Conservation (phyloP, 2,888 invertebrate species). For the Drosophila tripunctata region DNA sequence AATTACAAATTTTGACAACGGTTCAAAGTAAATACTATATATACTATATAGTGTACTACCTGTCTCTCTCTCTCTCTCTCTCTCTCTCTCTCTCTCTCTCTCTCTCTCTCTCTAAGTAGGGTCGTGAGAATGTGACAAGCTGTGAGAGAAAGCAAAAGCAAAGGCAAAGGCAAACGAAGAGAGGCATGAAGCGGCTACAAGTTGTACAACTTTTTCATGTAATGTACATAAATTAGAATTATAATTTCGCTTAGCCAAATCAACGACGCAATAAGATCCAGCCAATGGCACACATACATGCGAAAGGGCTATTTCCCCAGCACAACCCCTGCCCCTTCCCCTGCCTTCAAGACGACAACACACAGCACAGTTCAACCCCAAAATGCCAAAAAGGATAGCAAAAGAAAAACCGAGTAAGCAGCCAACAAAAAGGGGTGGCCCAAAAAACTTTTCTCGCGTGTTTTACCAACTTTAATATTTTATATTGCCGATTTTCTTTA, state of each 20-base stretch:
- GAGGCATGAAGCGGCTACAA: slow-evolving; percentile 4
- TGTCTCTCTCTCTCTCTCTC: too few relatives aligned
- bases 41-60: neutral
- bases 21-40: neutral
- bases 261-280: slow-evolving; percentile 71
- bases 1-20: slow-evolving; percentile 28
- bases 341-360: too few relatives aligned
- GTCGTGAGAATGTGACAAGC: slow-evolving; percentile 43
- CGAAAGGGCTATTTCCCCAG: slow-evolving; percentile 57
- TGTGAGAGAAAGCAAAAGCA: neutral
- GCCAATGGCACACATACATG: slow-evolving; percentile 66
- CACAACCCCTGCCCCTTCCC: too few relatives aligned
- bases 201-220: slow-evolving; percentile 56
- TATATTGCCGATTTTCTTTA: slow-evolving; percentile 70
- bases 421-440: slow-evolving; percentile 31
- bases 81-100: too few relatives aligned
- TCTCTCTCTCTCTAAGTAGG: neutral
- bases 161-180: neutral
- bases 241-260: slow-evolving; percentile 74
- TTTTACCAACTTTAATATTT: slow-evolving; percentile 74
- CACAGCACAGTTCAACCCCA: slow-evolving; percentile 60
- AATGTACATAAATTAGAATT: slow-evolving; percentile 69
- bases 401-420: slow-evolving; percentile 4
- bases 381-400: slow-evolving; percentile 8
- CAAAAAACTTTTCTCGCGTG: slow-evolving; percentile 74